Conservation (phyloP, 1,140 invertebrate species). For the Phymorhynchus buccinoides region DNA sequence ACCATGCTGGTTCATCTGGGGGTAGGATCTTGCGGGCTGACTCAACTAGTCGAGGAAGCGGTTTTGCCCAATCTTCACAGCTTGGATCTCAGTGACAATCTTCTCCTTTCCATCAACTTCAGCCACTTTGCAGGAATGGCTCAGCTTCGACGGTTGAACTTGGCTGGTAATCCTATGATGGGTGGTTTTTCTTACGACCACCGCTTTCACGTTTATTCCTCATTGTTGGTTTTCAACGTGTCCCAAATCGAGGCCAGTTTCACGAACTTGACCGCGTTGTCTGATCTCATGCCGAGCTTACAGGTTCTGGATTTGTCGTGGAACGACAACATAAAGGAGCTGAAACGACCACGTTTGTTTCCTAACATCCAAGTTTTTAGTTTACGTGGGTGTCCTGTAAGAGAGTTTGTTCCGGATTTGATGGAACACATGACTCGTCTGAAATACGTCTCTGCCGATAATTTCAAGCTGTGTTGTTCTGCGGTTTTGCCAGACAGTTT, state of each 20-base stretch:
- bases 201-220: not conserved
- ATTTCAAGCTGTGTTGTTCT: slow-evolving; percentile 19
- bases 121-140: not conserved
- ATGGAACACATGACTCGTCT: not conserved
- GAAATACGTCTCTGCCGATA: not conserved
- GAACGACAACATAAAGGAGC: not conserved
- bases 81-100: slow-evolving; percentile 3
- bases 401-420: not conserved
- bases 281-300: not conserved
- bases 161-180: not conserved
- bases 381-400: not conserved
- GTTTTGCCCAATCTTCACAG: not conserved
- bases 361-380: not conserved
- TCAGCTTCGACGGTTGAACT: not conserved
- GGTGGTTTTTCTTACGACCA: not conserved
- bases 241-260: not conserved
- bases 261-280: not conserved
- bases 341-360: not conserved
- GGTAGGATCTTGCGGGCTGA: not conserved
- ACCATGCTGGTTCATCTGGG: not conserved
- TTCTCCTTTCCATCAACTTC: not conserved
- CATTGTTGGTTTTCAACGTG: not conserved
- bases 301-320: not conserved
- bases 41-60: no score
- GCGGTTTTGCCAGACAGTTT: not conserved